A percentile compares a stretch with the other conserved stretches of the same genome.
Conservation (phyloP, 2,888 invertebrate species). For the Lycia hirtaria region DNA sequence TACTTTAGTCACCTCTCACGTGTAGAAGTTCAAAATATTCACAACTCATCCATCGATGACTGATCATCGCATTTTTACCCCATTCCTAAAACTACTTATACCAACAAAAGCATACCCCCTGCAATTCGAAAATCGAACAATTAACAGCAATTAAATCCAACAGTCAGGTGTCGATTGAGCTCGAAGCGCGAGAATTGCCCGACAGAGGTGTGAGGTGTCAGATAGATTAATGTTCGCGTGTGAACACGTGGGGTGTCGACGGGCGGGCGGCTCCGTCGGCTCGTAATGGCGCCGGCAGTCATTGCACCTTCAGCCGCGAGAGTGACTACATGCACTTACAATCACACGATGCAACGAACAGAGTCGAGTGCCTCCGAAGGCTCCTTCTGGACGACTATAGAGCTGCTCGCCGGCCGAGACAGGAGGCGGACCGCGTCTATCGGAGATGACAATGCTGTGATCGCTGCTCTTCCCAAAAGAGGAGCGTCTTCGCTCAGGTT, state of each 20-base stretch:
- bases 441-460: constrained; percentile 59
- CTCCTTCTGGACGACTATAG: constrained; percentile 87
- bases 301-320: constrained; percentile 76
- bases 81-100: constrained; percentile 20
- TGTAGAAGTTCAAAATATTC: constrained; percentile 13
- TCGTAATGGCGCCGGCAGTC: constrained; percentile 71
- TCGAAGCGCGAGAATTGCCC: constrained; percentile 57
- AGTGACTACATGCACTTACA: constrained; percentile 66
- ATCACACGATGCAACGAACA: constrained; percentile 68
- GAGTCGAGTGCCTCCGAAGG: constrained; percentile 78
- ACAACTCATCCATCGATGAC: constrained; percentile 24
- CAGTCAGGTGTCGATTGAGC: constrained; percentile 52
- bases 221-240: constrained; percentile 81
- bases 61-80: constrained; percentile 17
- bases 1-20: too few species aligned
- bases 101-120: constrained; percentile 23
- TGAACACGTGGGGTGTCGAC: constrained; percentile 68
- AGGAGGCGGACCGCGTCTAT: constrained; percentile 78
- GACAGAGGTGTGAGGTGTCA: constrained; percentile 72
- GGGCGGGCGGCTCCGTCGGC: constrained; percentile 52
- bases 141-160: constrained; percentile 52
- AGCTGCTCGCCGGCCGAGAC: constrained; percentile 84
- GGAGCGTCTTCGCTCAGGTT: constrained; percentile 74
- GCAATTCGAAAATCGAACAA: constrained; percentile 33
- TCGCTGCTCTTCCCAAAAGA: constrained; percentile 55